Percentiles rank a stretch among this genome's conserved stretches.
Evolutionary conservation across 2,113 vertebrate species (phyloP).

Genomic region (Myrmecophaga tridactyla): DNA sequence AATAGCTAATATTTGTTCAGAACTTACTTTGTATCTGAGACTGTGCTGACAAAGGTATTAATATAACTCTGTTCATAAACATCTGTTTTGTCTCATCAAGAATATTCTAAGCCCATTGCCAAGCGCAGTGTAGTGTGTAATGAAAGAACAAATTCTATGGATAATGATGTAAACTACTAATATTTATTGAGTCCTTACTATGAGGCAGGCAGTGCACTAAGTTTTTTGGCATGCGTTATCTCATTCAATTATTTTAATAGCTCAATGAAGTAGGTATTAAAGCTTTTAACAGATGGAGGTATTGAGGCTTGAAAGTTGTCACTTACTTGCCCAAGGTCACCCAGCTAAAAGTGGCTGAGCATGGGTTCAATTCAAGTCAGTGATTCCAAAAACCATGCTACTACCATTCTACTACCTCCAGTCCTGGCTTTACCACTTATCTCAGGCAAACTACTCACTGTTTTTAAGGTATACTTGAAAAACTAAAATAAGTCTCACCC

Average conservation of each 20-base stretch:
- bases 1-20: neutral
- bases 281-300: neutral
- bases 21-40: neutral
- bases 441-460: neutral
- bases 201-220: neutral
- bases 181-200: neutral
- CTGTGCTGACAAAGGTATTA: neutral
- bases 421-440: neutral
- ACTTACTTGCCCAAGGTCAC: neutral
- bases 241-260: neutral
- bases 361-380: neutral
- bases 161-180: neutral
- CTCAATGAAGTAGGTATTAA: neutral
- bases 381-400: neutral
- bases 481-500: neutral
- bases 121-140: neutral
- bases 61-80: neutral
- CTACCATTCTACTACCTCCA: neutral
- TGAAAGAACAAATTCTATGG: neutral
- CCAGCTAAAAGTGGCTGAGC: neutral
- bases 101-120: neutral
- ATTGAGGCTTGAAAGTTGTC: neutral
- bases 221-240: neutral
- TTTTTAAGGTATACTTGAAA: neutral
- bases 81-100: slow-evolving; percentile 2